Percentiles rank a stretch among this genome's conserved stretches.
Conservation (phyloP, 2,797 vertebrate genomes). For the Tapera naevia region DNA sequence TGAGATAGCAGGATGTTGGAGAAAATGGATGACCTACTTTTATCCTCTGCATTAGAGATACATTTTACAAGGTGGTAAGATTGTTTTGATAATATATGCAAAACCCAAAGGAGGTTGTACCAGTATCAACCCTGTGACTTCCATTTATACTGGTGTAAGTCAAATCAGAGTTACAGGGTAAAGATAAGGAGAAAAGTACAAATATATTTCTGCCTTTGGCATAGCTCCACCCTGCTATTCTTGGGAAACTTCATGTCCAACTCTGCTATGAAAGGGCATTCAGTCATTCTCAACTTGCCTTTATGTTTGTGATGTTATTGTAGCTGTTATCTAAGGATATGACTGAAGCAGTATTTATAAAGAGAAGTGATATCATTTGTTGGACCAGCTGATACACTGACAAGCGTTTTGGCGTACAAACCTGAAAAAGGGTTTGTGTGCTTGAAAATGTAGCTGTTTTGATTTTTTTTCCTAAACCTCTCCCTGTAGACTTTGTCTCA, state of each 20-base stretch:
- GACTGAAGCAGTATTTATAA: constrained; percentile 11
- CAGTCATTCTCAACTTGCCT: constrained; percentile 23
- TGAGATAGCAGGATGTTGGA: constrained; percentile 13
- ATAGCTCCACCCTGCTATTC: constrained; percentile 31
- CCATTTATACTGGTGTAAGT: background rate
- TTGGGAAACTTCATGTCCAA: constrained; percentile 9
- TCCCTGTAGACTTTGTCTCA: background rate
- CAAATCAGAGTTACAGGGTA: background rate
- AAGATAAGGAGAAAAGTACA: constrained; percentile 7
- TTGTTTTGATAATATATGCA: background rate
- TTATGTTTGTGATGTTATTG: constrained; percentile 44
- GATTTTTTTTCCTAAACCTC: background rate
- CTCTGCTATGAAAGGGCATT: background rate
- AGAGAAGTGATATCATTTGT: background rate
- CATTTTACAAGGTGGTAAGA: background rate
- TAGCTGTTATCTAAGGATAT: constrained; percentile 48
- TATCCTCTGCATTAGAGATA: background rate
- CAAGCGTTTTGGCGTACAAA: background rate
- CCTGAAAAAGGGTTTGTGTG: background rate
- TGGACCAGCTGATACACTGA: background rate
- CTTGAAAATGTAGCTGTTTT: background rate
- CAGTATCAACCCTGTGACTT: background rate
- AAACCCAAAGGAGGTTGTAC: background rate
- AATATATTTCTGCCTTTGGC: background rate
- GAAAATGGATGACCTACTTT: constrained; percentile 49